Evolutionary conservation across 2,888 invertebrate genomes (phyloP).

Genomic region (Hesperia comma): DNA sequence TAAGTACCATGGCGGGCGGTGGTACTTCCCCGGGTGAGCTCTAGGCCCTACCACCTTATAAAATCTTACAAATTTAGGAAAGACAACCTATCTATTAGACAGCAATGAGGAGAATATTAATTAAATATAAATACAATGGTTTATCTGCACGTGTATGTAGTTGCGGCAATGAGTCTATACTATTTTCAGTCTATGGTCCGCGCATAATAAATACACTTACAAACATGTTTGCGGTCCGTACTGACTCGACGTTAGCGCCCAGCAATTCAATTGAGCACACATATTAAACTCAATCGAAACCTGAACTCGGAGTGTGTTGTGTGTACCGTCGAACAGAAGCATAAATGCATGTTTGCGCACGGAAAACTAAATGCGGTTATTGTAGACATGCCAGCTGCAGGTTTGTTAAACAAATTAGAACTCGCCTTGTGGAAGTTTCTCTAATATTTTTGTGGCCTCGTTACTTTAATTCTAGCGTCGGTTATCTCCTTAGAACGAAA

Average conservation of each 20-base stretch:
- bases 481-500: too few relatives aligned
- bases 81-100: too few relatives aligned
- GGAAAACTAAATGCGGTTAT: constrained; percentile 11
- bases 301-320: constrained; percentile 7
- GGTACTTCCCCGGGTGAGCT: too few relatives aligned
- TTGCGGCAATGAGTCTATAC: neutral
- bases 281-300: constrained; percentile 20
- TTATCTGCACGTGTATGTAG: too few relatives aligned
- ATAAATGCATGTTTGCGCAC: neutral
- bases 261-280: constrained; percentile 24
- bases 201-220: constrained; percentile 20
- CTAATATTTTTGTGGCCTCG: too few relatives aligned
- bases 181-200: neutral
- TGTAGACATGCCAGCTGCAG: constrained; percentile 16
- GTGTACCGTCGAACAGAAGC: neutral
- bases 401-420: constrained; percentile 15
- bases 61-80: too few relatives aligned
- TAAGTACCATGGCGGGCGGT: too few relatives aligned
- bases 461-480: too few relatives aligned
- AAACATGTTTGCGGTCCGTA: constrained; percentile 14
- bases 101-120: too few relatives aligned
- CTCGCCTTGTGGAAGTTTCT: neutral
- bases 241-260: constrained; percentile 9
- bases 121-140: too few relatives aligned
- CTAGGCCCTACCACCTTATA: too few relatives aligned